phyloP scores from a whole-genome alignment of 2,113 vertebrate genomes.

The Pao palembangensis region DNA sequence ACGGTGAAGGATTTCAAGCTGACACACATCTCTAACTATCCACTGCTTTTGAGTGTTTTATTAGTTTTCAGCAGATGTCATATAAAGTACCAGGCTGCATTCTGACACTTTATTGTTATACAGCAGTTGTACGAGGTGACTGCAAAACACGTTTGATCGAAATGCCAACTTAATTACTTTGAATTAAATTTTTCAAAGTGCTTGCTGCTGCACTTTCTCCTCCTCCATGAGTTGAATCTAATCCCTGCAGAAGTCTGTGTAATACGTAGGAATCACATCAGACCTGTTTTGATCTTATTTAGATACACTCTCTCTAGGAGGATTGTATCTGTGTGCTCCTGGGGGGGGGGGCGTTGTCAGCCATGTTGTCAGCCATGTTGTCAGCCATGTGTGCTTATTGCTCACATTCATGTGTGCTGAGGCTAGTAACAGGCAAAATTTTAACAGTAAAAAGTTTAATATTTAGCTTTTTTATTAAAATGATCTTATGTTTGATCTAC shows the following conservation, averaged over 20 bases:
- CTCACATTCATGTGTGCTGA: conserved; percentile 38
- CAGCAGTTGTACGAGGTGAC: conserved; percentile 14
- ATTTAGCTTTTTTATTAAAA: conserved; percentile 19
- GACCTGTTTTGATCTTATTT: conserved; percentile 14
- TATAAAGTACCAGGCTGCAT: background rate
- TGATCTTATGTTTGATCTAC: conserved; percentile 26
- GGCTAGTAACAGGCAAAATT: background rate
- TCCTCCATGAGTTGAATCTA: conserved; percentile 23
- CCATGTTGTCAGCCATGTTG: conserved; percentile 39
- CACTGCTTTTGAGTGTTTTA: conserved; percentile 9
- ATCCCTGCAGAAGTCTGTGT: conserved; percentile 9
- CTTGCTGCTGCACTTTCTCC: conserved; percentile 23
- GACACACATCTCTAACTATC: too few relatives aligned
- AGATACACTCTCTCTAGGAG: conserved; percentile 4
- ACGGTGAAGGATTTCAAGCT: too few relatives aligned
- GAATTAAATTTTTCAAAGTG: conserved; percentile 24
- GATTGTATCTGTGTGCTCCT: conserved; percentile 26
- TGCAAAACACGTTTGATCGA: conserved; percentile 18
- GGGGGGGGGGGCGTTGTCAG: conserved; percentile 49
- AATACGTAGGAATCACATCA: conserved; percentile 12
- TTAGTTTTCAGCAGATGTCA: conserved; percentile 17
- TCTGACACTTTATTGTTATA: conserved; percentile 8
- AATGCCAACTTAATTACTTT: conserved; percentile 34
- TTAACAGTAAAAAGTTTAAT: background rate
- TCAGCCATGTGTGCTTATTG: conserved; percentile 31